These are phyloP conservation scores for Stichopus chloronotus DNA, from an alignment of 35 echinoderm and acorn worm species.

Conservation along the genomic window DNA sequence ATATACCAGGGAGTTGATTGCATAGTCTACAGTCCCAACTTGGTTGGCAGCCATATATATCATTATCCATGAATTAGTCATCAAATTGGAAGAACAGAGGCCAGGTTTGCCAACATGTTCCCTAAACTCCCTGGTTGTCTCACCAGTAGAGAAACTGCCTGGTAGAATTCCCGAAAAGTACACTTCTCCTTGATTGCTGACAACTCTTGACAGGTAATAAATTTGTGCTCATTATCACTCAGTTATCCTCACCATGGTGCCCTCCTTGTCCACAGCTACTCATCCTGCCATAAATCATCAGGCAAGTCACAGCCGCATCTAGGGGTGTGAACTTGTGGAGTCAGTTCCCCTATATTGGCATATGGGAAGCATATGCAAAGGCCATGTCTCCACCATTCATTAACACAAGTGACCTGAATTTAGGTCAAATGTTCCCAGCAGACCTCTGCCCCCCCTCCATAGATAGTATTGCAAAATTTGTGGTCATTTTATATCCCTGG, in stretches of 20 bases:
- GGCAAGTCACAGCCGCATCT: not conserved
- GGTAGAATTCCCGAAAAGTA: not conserved
- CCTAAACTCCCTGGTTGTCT: no score
- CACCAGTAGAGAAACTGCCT: not conserved
- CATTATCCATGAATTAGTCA: no score
- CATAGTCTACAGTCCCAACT: no score
- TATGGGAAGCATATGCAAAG: not conserved
- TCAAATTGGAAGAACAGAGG: no score
- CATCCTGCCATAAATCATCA: not conserved
- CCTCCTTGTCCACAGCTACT: not conserved
- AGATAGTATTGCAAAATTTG: no score
- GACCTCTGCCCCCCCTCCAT: no score
- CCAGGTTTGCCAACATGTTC: no score
- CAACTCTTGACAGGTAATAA: slow-evolving; percentile 12
- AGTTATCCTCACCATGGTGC: slow-evolving; percentile 18
- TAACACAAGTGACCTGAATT: not conserved
- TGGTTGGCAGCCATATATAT: no score
- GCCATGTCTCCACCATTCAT: not conserved
- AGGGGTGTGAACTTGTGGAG: not conserved
- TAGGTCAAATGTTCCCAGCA: not conserved
- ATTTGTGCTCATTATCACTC: slow-evolving; percentile 17
- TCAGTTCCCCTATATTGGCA: not conserved
- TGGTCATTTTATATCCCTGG: no score
- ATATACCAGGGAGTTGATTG: no score
- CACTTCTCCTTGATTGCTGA: not conserved